Evolutionary conservation across 64 coral and sea anemone genomes (phyloP).

Genomic region (Porites lutea): DNA sequence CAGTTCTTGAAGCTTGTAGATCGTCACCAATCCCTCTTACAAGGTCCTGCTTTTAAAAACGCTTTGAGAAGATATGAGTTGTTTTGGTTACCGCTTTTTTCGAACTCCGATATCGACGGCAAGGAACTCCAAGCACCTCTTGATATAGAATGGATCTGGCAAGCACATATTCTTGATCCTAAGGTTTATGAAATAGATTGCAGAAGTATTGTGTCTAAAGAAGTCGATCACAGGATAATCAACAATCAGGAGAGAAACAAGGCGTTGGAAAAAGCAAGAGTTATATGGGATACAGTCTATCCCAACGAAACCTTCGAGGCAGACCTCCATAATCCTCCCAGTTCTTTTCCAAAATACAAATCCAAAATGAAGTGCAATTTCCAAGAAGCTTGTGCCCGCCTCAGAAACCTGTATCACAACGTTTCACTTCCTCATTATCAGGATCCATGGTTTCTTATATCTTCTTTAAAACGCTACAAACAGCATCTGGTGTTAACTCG

Average conservation of each 20-base stretch:
- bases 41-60: constrained; percentile 20
- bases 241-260: not conserved
- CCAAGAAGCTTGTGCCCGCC: constrained; percentile 36
- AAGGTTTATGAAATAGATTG: constrained; percentile 60
- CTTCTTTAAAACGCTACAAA: constrained; percentile 58
- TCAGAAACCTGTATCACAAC: constrained; percentile 59
- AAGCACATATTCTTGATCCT: constrained; percentile 65
- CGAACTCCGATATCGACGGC: not conserved
- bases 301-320: constrained; percentile 66
- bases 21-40: not conserved
- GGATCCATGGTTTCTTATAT: constrained; percentile 61
- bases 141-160: constrained; percentile 80
- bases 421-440: constrained; percentile 68
- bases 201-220: not conserved
- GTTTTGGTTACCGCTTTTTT: constrained; percentile 64
- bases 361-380: constrained; percentile 66
- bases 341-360: not conserved
- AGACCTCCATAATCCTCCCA: constrained; percentile 36
- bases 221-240: constrained; percentile 56
- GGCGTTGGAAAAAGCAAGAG: constrained; percentile 23
- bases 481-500: constrained; percentile 53
- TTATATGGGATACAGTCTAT: constrained; percentile 55
- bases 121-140: constrained; percentile 50
- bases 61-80: constrained; percentile 63
- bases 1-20: constrained; percentile 24